Conservation (phyloP, 1,140 invertebrate species). For the Luehdorfia chinensis region DNA sequence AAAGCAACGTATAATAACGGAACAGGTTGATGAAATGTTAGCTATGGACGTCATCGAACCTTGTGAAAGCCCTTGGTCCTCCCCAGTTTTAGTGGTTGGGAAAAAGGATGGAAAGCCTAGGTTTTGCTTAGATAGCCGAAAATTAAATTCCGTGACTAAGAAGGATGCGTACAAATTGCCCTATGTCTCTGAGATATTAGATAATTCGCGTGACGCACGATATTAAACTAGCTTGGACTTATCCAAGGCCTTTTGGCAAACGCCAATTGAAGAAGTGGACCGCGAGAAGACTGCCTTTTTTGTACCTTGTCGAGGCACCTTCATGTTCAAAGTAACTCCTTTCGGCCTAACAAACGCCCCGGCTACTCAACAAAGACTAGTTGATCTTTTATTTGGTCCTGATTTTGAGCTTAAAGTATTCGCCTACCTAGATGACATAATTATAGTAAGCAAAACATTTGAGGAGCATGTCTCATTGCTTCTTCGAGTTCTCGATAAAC, state of each 20-base stretch:
- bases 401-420: conserved; percentile 34
- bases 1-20: no score
- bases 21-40: conserved; percentile 25
- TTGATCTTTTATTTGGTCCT: conserved; percentile 25
- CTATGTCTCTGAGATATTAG: conserved; percentile 26
- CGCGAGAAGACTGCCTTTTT: conserved; percentile 26
- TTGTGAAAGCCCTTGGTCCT: no score
- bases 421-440: conserved; percentile 72
- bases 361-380: conserved; percentile 27
- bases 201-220: conserved; percentile 23
- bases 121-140: conserved; percentile 26
- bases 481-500: conserved; percentile 40
- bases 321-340: conserved; percentile 22
- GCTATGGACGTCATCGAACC: conserved; percentile 20
- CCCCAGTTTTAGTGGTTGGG: conserved; percentile 19
- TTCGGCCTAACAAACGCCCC: conserved; percentile 32
- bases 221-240: conserved; percentile 24
- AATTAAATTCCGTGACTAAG: conserved; percentile 25
- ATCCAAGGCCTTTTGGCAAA: conserved; percentile 26
- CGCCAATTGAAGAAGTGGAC: conserved; percentile 5
- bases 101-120: conserved; percentile 26
- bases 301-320: conserved; percentile 21
- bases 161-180: conserved; percentile 25
- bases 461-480: conserved; percentile 63
- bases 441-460: conserved; percentile 51